Conservation (phyloP, 2,888 invertebrate species). For the Drosophila diplacantha region DNA sequence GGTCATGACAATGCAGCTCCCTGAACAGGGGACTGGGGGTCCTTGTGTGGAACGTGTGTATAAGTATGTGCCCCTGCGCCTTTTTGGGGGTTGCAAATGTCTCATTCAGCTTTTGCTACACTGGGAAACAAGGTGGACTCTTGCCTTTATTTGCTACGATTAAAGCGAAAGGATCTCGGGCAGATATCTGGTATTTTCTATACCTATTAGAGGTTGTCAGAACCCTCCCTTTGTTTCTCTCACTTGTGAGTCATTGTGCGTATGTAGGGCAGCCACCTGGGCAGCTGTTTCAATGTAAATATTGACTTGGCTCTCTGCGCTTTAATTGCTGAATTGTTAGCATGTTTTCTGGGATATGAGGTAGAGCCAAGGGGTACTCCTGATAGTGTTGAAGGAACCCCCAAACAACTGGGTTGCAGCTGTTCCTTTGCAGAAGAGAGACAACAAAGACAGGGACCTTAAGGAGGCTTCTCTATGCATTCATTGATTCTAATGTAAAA, state of each 20-base stretch:
- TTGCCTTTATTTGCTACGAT: background rate
- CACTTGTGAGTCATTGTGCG: conserved; percentile 1
- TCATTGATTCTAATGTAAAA: background rate
- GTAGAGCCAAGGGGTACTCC: too few species aligned
- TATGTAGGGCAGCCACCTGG: conserved; percentile 25
- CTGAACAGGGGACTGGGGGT: background rate
- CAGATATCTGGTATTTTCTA: background rate
- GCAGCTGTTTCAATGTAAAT: conserved; percentile 49
- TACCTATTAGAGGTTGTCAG: too few species aligned
- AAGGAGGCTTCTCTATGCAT: too few species aligned
- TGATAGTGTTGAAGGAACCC: background rate
- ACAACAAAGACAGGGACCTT: background rate
- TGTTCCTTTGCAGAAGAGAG: background rate
- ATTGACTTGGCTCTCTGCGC: conserved; percentile 34
- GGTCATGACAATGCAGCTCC: conserved; percentile 1
- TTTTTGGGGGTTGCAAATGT: conserved; percentile 37
- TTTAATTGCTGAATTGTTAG: conserved; percentile 28
- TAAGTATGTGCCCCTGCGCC: conserved; percentile 1
- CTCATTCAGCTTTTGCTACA: conserved; percentile 2
- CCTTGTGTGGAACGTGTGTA: background rate
- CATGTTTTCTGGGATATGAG: background rate
- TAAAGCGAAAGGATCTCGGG: too few species aligned
- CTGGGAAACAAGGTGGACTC: background rate
- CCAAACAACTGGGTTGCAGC: background rate
- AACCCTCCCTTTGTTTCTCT: background rate